phyloP scores from a whole-genome alignment of 2,888 invertebrate genomes.

The Acanthacorydalis orientalis region DNA sequence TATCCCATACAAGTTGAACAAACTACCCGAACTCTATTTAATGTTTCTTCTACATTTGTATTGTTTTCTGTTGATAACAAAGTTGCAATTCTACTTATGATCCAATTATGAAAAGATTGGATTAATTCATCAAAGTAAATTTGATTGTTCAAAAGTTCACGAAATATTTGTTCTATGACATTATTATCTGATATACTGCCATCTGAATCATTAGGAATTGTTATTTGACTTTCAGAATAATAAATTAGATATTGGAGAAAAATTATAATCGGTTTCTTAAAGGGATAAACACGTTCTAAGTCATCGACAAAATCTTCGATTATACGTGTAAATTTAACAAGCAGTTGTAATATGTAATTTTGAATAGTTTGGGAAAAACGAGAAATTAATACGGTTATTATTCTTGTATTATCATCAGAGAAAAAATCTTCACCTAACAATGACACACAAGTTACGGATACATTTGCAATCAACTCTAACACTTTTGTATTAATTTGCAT shows the following conservation, averaged over 20 bases:
- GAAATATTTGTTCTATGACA: background rate
- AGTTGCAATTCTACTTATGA: conserved; percentile 4
- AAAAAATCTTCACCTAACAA: background rate
- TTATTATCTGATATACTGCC: background rate
- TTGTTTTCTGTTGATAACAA: background rate
- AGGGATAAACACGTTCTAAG: background rate
- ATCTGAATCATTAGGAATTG: too few relatives aligned
- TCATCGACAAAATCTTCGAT: background rate
- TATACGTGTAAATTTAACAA: background rate
- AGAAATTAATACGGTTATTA: background rate
- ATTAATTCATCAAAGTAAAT: background rate
- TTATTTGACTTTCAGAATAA: background rate
- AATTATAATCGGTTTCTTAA: background rate
- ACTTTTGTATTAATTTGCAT: background rate
- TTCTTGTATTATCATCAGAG: background rate
- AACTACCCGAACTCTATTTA: too few relatives aligned
- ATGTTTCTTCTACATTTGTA: too few relatives aligned
- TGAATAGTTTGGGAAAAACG: background rate
- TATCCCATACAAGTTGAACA: too few relatives aligned
- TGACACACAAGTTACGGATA: too few relatives aligned
- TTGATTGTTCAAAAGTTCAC: background rate
- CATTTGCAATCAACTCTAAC: background rate
- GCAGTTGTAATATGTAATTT: background rate
- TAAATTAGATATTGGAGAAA: background rate
- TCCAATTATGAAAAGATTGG: conserved; percentile 4